Evolutionary conservation across 2,888 invertebrate genomes (phyloP).

Genomic region (Bugula neritina): DNA sequence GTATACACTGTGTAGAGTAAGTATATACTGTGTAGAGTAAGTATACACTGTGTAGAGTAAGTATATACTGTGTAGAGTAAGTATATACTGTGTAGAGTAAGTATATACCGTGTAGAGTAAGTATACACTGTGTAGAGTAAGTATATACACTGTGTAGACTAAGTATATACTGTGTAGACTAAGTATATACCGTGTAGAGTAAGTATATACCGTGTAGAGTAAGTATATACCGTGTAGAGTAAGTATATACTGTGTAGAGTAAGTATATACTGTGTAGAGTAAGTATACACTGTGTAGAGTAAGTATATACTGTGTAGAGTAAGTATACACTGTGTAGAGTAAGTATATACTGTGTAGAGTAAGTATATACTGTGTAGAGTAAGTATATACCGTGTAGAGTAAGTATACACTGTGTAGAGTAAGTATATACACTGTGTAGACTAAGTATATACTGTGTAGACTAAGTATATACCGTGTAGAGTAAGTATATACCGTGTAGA

Average conservation of each 20-base stretch:
- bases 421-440: slow-evolving; percentile 30
- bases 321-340: background rate
- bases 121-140: slow-evolving; percentile 45
- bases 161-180: background rate
- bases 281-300: background rate
- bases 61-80: background rate
- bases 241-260: background rate
- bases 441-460: background rate
- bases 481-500: background rate
- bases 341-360: background rate
- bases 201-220: background rate
- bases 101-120: background rate
- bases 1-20: background rate
- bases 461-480: background rate
- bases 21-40: background rate
- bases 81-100: no score
- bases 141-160: slow-evolving; percentile 25
- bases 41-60: background rate
- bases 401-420: slow-evolving; percentile 44
- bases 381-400: background rate
- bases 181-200: no score
- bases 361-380: no score
- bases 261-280: background rate
- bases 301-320: background rate
- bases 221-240: background rate